These are phyloP conservation scores for Volucella bombylans DNA, from an alignment of 2,888 invertebrate genomes.

Conservation along the genomic window DNA sequence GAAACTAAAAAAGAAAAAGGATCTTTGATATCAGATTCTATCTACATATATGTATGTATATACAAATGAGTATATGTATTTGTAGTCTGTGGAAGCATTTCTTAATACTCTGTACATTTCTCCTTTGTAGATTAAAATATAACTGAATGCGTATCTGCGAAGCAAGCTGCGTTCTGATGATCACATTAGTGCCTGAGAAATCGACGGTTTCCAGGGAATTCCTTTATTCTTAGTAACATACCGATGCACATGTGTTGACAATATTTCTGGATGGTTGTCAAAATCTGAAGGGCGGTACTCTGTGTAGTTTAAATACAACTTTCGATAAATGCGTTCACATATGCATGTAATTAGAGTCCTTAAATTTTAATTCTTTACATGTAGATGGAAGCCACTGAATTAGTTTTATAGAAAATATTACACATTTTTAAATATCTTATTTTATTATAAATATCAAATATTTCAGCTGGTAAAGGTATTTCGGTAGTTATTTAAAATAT, in stretches of 20 bases:
- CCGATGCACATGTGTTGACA: constrained; percentile 73
- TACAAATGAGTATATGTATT: constrained; percentile 22
- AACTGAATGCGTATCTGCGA: constrained; percentile 52
- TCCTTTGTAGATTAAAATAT: constrained; percentile 58
- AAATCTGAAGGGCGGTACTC: constrained; percentile 59
- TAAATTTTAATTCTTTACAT: constrained; percentile 18
- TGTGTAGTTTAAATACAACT: constrained; percentile 44
- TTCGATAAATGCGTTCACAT: constrained; percentile 50
- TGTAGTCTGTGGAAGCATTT: constrained; percentile 45
- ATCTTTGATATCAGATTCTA: constrained; percentile 38
- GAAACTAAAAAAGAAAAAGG: constrained; percentile 37
- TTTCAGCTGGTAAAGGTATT: no score
- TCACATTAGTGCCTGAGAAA: constrained; percentile 53
- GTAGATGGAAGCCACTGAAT: not conserved
- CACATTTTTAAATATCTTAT: no score
- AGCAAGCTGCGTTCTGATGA: constrained; percentile 53
- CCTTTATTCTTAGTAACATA: constrained; percentile 61
- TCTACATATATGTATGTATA: no score
- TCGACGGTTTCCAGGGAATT: constrained; percentile 73
- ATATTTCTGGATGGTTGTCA: constrained; percentile 64
- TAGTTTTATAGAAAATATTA: no score
- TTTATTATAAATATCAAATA: no score
- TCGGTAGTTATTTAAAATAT: no score
- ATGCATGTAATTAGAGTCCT: constrained; percentile 45
- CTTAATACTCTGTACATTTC: constrained; percentile 48